Conservation (phyloP, 2,113 vertebrate species). For the Labrus mixtus region DNA sequence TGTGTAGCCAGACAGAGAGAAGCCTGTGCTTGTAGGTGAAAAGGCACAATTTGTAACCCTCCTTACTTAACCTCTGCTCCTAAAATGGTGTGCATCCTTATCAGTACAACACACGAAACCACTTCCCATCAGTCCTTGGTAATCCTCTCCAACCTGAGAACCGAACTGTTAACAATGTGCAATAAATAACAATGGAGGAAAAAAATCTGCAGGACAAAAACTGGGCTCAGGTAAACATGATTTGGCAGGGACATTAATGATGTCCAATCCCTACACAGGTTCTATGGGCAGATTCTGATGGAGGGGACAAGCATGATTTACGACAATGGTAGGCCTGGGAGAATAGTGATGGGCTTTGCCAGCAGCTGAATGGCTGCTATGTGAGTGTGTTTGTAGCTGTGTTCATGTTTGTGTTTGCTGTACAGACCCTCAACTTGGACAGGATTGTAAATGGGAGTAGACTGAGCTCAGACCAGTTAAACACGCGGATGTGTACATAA, state of each 20-base stretch:
- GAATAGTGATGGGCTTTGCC: slow-evolving; percentile 65
- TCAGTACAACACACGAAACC: slow-evolving; percentile 49
- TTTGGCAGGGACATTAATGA: slow-evolving; percentile 75
- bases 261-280: slow-evolving; percentile 67
- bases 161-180: slow-evolving; percentile 56
- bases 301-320: slow-evolving; percentile 78
- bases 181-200: slow-evolving; percentile 55
- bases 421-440: slow-evolving; percentile 54
- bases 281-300: slow-evolving; percentile 67
- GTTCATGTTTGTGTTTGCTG: slow-evolving; percentile 58
- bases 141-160: slow-evolving; percentile 49
- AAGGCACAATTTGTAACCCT: slow-evolving; percentile 15
- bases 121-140: slow-evolving; percentile 34
- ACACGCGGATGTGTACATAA: slow-evolving; percentile 20
- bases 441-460: slow-evolving; percentile 50
- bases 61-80: slow-evolving; percentile 26
- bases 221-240: slow-evolving; percentile 73
- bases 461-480: slow-evolving; percentile 44
- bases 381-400: slow-evolving; percentile 57
- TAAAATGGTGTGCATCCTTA: slow-evolving; percentile 31
- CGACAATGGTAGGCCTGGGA: slow-evolving; percentile 64
- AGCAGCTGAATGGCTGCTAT: slow-evolving; percentile 61
- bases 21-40: slow-evolving; percentile 10
- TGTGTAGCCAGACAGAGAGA: not conserved
- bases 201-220: slow-evolving; percentile 63